These are phyloP conservation scores for Dicranocentrus wangi DNA, from an alignment of 2,888 invertebrate species.

Conservation along the genomic window DNA sequence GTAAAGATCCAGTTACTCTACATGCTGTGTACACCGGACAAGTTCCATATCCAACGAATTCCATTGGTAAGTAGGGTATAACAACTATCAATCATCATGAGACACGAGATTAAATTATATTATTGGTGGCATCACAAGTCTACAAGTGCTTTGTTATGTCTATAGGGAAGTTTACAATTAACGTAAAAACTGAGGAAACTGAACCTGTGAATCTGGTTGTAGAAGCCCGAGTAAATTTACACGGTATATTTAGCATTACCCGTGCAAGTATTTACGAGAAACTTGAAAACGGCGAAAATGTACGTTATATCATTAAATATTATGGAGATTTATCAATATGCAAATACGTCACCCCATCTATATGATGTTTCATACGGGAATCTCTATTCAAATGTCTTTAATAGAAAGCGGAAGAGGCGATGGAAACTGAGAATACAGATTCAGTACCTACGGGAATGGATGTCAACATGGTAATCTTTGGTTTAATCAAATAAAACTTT, in stretches of 20 bases:
- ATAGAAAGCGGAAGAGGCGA: conserved; percentile 75
- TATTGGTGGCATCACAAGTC: too few relatives aligned
- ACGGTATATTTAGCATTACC: conserved; percentile 92
- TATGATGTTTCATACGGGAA: too few relatives aligned
- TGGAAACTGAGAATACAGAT: conserved; percentile 74
- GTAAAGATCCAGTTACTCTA: too few relatives aligned
- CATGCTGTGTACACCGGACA: too few relatives aligned
- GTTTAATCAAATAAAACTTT: not conserved
- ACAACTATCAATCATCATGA: too few relatives aligned
- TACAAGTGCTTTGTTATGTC: too few relatives aligned
- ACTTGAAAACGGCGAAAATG: conserved; percentile 67
- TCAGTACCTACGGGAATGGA: conserved; percentile 68
- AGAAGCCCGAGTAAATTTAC: conserved; percentile 93
- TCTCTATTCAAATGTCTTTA: too few relatives aligned
- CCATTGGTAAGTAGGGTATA: too few relatives aligned
- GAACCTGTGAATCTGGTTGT: conserved; percentile 97
- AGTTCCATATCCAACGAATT: too few relatives aligned
- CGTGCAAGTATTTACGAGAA: conserved; percentile 83
- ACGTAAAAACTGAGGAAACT: conserved; percentile 88
- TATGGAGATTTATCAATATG: not conserved
- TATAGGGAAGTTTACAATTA: conserved; percentile 76
- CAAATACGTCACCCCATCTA: too few relatives aligned
- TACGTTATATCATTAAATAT: conserved; percentile 50
- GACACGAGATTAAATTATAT: too few relatives aligned
- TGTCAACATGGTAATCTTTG: conserved; percentile 40